Base-by-base conservation (phyloP, 1,140 invertebrate genomes). In the Orchestia grillus region DNA sequence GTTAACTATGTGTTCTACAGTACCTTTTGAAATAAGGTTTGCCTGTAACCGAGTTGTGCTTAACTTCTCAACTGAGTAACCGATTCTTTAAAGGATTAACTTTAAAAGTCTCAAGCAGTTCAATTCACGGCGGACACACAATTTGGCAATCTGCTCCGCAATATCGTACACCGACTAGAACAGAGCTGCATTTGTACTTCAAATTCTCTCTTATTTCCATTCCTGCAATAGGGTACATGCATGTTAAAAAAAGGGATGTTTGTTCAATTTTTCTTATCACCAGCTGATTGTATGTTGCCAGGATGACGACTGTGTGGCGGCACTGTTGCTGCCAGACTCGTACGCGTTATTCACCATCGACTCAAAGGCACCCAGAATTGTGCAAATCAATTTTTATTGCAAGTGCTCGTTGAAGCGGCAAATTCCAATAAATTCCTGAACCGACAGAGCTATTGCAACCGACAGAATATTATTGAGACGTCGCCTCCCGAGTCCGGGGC, bases 331-430 rank as follows among this genome's bases (percentile, higher is more conserved):
- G 92, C 44, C 92, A 94, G 47, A 94, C 92, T 94, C 40, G 92
- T 94, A 44, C 47, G 41, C 43, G 11, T 45, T 94, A 94, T 94
- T 94, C 92, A 44, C 44, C 41, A 40, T 94, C 44, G 92, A 94
- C 36, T 94, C 92, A 94, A 94, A 94, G 92, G 92, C 44, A 45
- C 23, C 92, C 92, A 44, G 92, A 94, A 94, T 94, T 47, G 92
- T 36, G 44, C 92, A 94, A 94, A 94, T 94, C 92, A 94, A 94
- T 94, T 94, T 94, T 94, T 94, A 94, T 94, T 94, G 92, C 92
- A 45, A 94, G 92, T 45, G 92, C 44, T 94, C 92, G 92, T 94
- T 94, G 41, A 94, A 94, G 92, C 92, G 92, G 92, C 92, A 94
- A 94, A 94, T 94, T 94, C 44, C 92, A 94, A 94, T 94, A 94